These are phyloP conservation scores for Nibea coibor DNA, from an alignment of 2,113 vertebrate species.

Conservation along the genomic window DNA sequence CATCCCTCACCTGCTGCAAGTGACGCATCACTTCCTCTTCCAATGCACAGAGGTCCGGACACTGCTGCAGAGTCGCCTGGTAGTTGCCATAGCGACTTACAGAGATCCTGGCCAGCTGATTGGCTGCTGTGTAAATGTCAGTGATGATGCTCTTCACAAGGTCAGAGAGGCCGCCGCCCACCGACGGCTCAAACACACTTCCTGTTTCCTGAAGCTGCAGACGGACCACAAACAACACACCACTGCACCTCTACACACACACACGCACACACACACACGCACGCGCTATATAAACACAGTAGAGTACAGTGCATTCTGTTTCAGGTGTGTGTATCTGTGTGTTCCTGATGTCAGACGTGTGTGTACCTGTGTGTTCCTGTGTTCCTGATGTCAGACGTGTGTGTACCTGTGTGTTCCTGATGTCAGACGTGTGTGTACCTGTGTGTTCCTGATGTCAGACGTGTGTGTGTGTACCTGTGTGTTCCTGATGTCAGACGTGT, in stretches of 20 bases:
- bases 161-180: slow-evolving; percentile 12
- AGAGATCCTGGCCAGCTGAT: slow-evolving; percentile 32
- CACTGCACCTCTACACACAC: background rate
- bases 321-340: too few species aligned
- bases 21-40: slow-evolving; percentile 51
- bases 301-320: too few species aligned
- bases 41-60: background rate
- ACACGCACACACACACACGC: background rate
- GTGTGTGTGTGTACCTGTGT: too few species aligned
- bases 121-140: slow-evolving; percentile 46
- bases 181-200: slow-evolving; percentile 42
- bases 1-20: slow-evolving; percentile 31
- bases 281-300: too few species aligned
- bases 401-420: slow-evolving; percentile 17
- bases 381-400: background rate
- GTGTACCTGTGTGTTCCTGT: too few species aligned
- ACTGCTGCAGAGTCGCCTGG: slow-evolving; percentile 57
- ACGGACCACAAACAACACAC: background rate
- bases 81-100: slow-evolving; percentile 3
- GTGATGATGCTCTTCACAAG: slow-evolving; percentile 24
- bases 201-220: slow-evolving; percentile 48
- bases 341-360: too few species aligned
- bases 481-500: background rate
- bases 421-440: slow-evolving; percentile 15
- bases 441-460: too few species aligned